Evolutionary conservation across 2,797 vertebrate genomes (phyloP), one percentile per base, ranked within the genome.

Genomic region (Phalanger gymnotis): DNA sequence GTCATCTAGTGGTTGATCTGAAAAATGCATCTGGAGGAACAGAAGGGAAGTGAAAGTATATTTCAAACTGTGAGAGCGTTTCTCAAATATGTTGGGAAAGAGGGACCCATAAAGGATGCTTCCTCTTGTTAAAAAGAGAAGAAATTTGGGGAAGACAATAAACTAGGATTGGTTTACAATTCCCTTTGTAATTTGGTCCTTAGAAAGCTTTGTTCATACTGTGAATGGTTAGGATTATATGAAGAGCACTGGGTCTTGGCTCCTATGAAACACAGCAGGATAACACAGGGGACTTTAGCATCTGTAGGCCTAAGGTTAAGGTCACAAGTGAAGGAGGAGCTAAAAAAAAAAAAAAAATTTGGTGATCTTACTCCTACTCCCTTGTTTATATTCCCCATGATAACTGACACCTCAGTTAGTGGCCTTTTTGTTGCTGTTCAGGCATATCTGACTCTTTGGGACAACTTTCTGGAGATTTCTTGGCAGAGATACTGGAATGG

Each of bases 1-100:
- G 94, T 97, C 92, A 98, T 97, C 93, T 98, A 97, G 97, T 98
- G 96, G 66, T 58, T 98, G 96, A 90, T 96, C 89, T 97, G 96
- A 97, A 98, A 98, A 98, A 95, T 90, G 90, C 95, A 98, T 94
- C 54, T 91, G 91, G 0, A 95, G 2, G 19, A 96, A 61, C 54
- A 47, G 53, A 94, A 91, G 25, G 14, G 90, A 89, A 92, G 51
- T 61, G 87, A 96, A 97, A 40, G 27, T 58, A 52, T 19, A 55
- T 16, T 94, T 97, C 57, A 92, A 47, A 81, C n/a, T 0, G 12
- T 90, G 58, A 93, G 54, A 90, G 81, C 92, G 94, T 95, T 94
- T 94, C 91, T 94, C 92, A 97, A 91, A 94, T 4, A 0, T 66
- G 47, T 93, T 66, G 31, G 31, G 19, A 55, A 92, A 87, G 9